Evolutionary conservation across 2,888 invertebrate genomes (phyloP).

Genomic region (Unio pictorum): DNA sequence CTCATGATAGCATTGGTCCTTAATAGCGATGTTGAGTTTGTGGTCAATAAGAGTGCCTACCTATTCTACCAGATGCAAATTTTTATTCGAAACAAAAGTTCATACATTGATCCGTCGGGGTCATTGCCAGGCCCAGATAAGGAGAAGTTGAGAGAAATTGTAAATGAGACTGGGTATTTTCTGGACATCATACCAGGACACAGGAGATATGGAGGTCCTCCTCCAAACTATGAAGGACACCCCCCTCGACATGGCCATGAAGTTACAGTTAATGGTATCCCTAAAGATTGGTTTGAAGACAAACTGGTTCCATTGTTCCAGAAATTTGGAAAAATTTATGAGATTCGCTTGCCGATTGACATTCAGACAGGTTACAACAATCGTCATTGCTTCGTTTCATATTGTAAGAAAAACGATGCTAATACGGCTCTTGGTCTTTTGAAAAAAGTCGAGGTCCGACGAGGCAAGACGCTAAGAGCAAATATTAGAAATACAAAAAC

Average conservation of each 20-base stretch:
- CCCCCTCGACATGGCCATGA: constrained; percentile 14
- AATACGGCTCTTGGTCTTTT: constrained; percentile 6
- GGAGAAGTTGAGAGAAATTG: constrained; percentile 16
- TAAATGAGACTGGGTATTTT: constrained; percentile 18
- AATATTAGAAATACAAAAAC: constrained; percentile 24
- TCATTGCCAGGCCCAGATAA: constrained; percentile 17
- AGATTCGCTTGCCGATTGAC: constrained; percentile 26
- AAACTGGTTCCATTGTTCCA: constrained; percentile 27
- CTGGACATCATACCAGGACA: constrained; percentile 23
- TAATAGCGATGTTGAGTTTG: constrained; percentile 10
- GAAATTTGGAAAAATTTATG: constrained; percentile 25
- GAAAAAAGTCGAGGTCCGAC: constrained; percentile 8
- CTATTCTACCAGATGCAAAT: constrained; percentile 2
- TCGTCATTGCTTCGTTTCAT: constrained; percentile 31
- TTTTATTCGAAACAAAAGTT: constrained; percentile 3
- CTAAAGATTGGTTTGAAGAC: constrained; percentile 31
- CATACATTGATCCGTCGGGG: too few relatives aligned
- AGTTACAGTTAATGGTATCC: constrained; percentile 18
- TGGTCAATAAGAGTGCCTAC: background rate
- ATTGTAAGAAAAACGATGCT: constrained; percentile 12
- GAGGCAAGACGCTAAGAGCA: constrained; percentile 19
- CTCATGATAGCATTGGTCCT: background rate
- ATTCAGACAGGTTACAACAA: constrained; percentile 22
- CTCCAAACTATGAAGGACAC: constrained; percentile 31
- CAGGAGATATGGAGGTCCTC: constrained; percentile 20